Percentiles rank a stretch among this genome's conserved stretches.
Evolutionary conservation across 2,888 invertebrate species (phyloP).

Genomic region (Rhamnusium bicolor): DNA sequence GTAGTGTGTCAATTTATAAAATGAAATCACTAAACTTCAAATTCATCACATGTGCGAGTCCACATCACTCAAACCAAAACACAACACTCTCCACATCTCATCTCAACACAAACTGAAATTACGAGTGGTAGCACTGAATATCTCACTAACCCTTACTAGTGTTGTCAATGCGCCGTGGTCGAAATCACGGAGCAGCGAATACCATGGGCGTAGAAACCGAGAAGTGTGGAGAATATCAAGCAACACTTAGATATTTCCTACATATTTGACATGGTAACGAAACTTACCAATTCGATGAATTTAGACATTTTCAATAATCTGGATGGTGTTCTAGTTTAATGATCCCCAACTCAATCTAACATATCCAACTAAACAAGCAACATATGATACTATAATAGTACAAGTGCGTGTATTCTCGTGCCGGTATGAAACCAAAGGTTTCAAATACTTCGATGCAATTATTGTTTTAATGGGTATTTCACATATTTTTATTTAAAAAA

Average conservation of each 20-base stretch:
- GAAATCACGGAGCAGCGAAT: neutral
- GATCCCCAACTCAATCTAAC: too few relatives aligned
- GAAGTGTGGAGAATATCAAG: neutral
- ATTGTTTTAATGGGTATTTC: too few relatives aligned
- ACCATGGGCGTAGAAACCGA: neutral
- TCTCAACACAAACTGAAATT: slow-evolving; percentile 55
- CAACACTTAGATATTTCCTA: too few relatives aligned
- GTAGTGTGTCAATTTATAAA: slow-evolving; percentile 54
- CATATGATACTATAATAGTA: too few relatives aligned
- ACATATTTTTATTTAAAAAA: too few relatives aligned
- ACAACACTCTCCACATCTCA: slow-evolving; percentile 51
- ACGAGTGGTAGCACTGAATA: slow-evolving; percentile 18
- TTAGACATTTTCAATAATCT: too few relatives aligned
- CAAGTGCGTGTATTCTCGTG: too few relatives aligned
- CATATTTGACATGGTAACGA: neutral
- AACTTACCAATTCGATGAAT: too few relatives aligned
- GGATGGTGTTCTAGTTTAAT: too few relatives aligned
- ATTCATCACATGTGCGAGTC: slow-evolving; percentile 62
- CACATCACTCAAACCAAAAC: slow-evolving; percentile 53
- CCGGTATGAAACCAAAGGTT: too few relatives aligned
- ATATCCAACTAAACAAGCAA: too few relatives aligned
- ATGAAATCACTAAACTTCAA: slow-evolving; percentile 54
- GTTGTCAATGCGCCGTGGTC: slow-evolving; percentile 18
- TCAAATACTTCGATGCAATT: too few relatives aligned
- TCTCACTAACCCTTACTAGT: slow-evolving; percentile 12